Base-by-base conservation (phyloP, 2,888 invertebrate genomes). In the Scaeva pyrastri region DNA sequence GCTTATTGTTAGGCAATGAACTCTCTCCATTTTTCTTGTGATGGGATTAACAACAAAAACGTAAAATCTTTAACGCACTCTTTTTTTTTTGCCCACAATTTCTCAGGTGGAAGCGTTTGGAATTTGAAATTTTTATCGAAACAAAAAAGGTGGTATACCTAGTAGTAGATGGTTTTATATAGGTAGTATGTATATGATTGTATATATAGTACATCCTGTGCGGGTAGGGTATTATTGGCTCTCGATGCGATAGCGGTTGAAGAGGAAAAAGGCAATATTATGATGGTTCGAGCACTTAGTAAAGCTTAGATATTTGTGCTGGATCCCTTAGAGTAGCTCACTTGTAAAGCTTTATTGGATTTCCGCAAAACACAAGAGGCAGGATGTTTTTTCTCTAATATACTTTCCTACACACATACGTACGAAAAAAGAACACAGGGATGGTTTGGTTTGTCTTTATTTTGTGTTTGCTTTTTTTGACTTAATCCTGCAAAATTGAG, bases 401-500 rank as follows among this genome's bases (percentile, higher is more conserved):
- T 45, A 21, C 66, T 66, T 45, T 36, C 10, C 11, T 26, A 8
- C 5, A 19, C 7, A 16, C 0, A 43, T 43, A 3, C 26, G 1
- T 48, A 36, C 21, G 36, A 21, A 16, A 21, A 16, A 21, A 43
- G 12, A 16, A 31, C 31, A 31, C 31, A 10, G 26, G 12, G 12
- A 39, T 26, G 36, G 1, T 21, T 19, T 55, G 31, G 1, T 21
- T 68, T 48, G 19, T 58, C 16, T 1, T 60, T 36, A 26, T 68
- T 55, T 26, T 19, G 31, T 55, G 16, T 74, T 45, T 50, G 19
- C 16, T 43, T 66, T 39, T 52, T 68, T 68, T 72, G 11, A 19
- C 14, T 12, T 78, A 79, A 84, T 84, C 83, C 79, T 50, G 4
- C 64, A 50, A 79, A 84, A 84, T 79, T 74, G 83, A 74, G 74